Evolutionary conservation across 2,888 invertebrate genomes (phyloP), one percentile per base, ranked within the genome.

Genomic region (Parapristionchus giblindavisi): DNA sequence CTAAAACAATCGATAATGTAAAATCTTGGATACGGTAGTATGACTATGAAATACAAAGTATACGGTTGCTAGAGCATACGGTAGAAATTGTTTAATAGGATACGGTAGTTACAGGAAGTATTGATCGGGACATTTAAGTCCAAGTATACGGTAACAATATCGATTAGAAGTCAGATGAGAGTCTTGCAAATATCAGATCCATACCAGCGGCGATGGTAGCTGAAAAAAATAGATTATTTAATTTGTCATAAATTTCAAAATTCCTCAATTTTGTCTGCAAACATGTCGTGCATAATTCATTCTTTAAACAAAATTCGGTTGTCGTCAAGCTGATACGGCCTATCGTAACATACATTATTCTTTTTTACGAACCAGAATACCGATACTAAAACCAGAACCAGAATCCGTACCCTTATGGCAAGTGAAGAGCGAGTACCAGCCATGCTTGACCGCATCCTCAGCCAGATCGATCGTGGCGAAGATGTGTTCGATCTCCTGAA

Each of bases 391-490:
- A n/a, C n/a, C n/a, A n/a, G n/a, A n/a, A n/a, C n/a, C n/a, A n/a
- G n/a, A n/a, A n/a, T n/a, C 6, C 61, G 36, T 17, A 73, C 73
- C 61, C 36, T 51, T 60, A 24, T 73, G 73, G 51, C 73, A 73
- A 38, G 73, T 61, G 61, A 48, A 73, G 60, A 73, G 60, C 27
- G 73, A 61, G 73, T 73, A 73, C 73, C 73, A 73, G 27, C 73
- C 61, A 34, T 73, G 29, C 24, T 61, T 60, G 60, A 60, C 29
- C 73, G 73, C 73, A 29, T 73, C 60, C 61, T 73, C 73, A 6
- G 73, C 73, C 40, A 73, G 73, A 27, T 36, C 34, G 14, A 73
- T 60, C 61, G 73, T 73, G 60, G 60, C 29, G 73, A 73, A 51
- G 32, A 73, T 21, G 51, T 73, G 73, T 24, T 61, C 60, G 61